These are phyloP conservation scores for Acipenser transmontanus DNA, from an alignment of 2,797 vertebrate genomes.

Conservation along the genomic window DNA sequence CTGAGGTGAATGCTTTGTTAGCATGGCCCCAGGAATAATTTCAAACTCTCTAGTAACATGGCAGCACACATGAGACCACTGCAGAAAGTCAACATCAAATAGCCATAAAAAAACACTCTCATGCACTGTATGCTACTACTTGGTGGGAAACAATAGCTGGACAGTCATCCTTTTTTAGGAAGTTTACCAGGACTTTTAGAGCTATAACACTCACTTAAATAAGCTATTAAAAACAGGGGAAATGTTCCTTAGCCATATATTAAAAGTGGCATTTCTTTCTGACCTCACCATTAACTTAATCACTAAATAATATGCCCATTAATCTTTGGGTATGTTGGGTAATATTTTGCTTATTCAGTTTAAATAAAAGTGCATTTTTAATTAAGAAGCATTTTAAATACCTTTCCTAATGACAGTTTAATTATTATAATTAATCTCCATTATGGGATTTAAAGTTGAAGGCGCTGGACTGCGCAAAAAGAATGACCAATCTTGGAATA, in stretches of 20 bases:
- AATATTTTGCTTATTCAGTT: conserved; percentile 16
- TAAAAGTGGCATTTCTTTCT: neutral
- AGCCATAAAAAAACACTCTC: too few relatives aligned
- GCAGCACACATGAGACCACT: too few relatives aligned
- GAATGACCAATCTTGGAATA: neutral
- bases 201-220: neutral
- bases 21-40: too few relatives aligned
- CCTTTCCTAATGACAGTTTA: conserved; percentile 10
- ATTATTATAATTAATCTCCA: conserved; percentile 5
- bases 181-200: neutral
- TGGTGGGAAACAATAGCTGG: too few relatives aligned
- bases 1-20: too few relatives aligned
- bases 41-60: too few relatives aligned
- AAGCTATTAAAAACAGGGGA: conserved; percentile 1
- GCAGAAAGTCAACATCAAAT: too few relatives aligned
- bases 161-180: neutral
- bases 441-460: neutral
- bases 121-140: too few relatives aligned
- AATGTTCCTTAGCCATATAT: neutral
- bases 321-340: conserved; percentile 18
- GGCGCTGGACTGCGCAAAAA: conserved; percentile 13
- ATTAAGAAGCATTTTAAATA: conserved; percentile 14
- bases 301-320: conserved; percentile 21
- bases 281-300: conserved; percentile 19
- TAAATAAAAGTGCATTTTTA: conserved; percentile 21